Evolutionary conservation across 2,113 vertebrate species (phyloP).

Genomic region (Actenoides lindsayi): DNA sequence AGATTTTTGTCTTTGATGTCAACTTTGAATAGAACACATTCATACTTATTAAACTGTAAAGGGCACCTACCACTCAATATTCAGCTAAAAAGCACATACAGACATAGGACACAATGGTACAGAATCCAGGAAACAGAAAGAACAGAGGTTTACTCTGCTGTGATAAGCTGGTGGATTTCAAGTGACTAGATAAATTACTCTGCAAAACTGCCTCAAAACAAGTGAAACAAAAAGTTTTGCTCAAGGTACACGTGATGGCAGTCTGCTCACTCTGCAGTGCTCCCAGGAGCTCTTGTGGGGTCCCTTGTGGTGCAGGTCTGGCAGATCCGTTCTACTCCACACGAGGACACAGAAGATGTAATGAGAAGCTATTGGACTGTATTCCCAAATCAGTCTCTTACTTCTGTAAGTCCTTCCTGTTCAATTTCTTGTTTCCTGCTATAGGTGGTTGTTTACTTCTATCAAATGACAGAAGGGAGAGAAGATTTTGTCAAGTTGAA

Average conservation of each 20-base stretch:
- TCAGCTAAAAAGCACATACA: neutral
- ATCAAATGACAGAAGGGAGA: neutral
- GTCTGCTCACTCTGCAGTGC: accelerated
- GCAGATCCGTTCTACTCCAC: neutral
- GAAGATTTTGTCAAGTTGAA: neutral
- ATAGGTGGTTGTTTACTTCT: neutral
- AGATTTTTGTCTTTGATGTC: neutral
- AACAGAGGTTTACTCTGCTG: neutral
- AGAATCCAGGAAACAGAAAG: neutral
- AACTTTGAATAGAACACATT: neutral
- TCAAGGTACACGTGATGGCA: neutral
- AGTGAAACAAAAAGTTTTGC: neutral
- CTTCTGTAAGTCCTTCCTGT: neutral
- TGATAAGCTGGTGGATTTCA: neutral
- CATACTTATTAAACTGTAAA: neutral
- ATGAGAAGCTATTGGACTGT: neutral
- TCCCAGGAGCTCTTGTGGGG: neutral
- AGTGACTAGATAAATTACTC: neutral
- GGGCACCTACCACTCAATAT: neutral
- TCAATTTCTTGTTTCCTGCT: neutral
- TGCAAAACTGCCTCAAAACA: neutral
- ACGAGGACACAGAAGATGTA: neutral
- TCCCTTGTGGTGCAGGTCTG: neutral
- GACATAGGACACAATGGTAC: neutral
- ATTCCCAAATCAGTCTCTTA: neutral